A percentile compares a stretch with the other conserved stretches of the same genome.
Conservation (phyloP, 1,140 invertebrate species). For the Trissolcus basalis region DNA sequence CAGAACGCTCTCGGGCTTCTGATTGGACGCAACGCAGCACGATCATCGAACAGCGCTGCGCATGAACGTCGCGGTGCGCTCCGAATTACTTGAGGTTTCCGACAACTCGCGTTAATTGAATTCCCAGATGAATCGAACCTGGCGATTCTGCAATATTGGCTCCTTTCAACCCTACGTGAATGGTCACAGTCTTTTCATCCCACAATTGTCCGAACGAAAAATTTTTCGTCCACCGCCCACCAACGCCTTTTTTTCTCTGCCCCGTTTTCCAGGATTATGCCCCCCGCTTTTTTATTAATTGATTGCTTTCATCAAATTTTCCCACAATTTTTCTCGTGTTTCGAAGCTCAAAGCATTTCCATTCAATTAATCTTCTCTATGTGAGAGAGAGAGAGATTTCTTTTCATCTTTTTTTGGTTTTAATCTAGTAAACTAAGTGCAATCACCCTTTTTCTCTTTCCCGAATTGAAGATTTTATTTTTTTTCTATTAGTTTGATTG, state of each 20-base stretch:
- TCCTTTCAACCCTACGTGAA: slow-evolving; percentile 62
- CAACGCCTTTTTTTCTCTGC: neutral
- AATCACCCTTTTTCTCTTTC: too few relatives aligned
- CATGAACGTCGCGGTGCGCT: slow-evolving; percentile 51
- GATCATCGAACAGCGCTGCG: slow-evolving; percentile 49
- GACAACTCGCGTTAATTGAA: slow-evolving; percentile 73
- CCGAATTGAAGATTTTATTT: too few relatives aligned
- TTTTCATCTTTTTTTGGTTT: too few relatives aligned
- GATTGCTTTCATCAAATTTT: slow-evolving; percentile 2
- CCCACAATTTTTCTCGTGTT: neutral
- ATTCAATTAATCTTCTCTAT: neutral
- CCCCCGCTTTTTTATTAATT: neutral
- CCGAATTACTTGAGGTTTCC: slow-evolving; percentile 75
- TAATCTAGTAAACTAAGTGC: too few relatives aligned
- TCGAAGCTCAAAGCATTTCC: neutral
- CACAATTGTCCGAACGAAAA: neutral
- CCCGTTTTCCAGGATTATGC: slow-evolving; percentile 5
- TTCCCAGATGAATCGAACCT: slow-evolving; percentile 73
- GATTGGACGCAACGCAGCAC: slow-evolving; percentile 38
- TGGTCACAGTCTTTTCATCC: slow-evolving; percentile 15
- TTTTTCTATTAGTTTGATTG: too few relatives aligned
- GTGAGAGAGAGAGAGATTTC: neutral
- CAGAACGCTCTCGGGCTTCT: slow-evolving; percentile 31
- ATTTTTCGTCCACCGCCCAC: neutral
- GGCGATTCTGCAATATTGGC: slow-evolving; percentile 69